Conservation (phyloP, 2,797 vertebrate species). For the Onychomys torridus region DNA sequence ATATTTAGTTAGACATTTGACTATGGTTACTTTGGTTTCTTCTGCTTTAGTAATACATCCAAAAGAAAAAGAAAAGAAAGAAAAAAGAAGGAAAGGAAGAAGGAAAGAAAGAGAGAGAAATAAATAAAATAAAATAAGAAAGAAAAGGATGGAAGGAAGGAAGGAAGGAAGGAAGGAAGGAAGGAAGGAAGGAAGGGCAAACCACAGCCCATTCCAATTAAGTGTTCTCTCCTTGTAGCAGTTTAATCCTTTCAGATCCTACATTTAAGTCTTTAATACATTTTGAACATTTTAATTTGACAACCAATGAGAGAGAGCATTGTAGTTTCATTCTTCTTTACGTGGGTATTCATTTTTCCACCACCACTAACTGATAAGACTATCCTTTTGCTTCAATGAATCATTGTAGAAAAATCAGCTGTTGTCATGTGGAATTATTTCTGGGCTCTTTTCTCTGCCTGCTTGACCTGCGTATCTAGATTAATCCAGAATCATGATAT, state of each 20-base stretch:
- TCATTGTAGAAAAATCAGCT: background rate
- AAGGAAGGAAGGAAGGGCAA: too few species aligned
- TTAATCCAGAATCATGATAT: background rate
- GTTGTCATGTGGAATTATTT: background rate
- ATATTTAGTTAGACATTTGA: background rate
- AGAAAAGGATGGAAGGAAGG: accelerated
- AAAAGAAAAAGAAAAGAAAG: background rate
- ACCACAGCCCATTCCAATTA: background rate
- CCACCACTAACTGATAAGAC: background rate
- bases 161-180: accelerated
- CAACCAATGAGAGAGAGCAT: background rate
- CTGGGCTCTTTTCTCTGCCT: background rate
- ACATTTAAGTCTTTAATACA: background rate
- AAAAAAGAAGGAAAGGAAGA: accelerated
- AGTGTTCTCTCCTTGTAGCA: background rate
- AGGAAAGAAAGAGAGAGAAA: too few species aligned
- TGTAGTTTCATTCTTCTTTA: background rate
- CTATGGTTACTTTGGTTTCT: background rate
- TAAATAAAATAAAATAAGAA: too few species aligned
- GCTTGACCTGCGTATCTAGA: background rate
- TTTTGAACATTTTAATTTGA: background rate
- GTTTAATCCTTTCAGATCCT: background rate
- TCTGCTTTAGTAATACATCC: background rate
- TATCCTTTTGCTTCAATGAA: background rate
- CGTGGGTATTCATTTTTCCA: background rate